phyloP scores from a whole-genome alignment of 2,888 invertebrate genomes.

The Heterodera filipjevi region DNA sequence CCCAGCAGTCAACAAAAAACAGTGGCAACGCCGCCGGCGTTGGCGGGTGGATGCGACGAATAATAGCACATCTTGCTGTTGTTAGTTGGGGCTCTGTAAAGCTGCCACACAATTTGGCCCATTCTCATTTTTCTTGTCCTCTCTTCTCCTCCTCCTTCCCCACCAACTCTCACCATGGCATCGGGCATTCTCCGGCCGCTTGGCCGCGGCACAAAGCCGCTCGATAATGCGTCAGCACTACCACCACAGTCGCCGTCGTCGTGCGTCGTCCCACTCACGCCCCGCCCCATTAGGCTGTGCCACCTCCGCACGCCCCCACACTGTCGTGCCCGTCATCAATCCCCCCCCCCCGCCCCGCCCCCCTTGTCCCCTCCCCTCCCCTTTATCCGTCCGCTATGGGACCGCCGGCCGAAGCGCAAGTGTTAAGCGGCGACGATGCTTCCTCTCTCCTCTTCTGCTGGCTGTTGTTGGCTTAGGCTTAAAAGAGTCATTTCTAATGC shows the following conservation, averaged over 20 bases:
- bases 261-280: background rate
- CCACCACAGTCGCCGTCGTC: background rate
- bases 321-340: too few relatives aligned
- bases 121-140: background rate
- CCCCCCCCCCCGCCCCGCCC: background rate
- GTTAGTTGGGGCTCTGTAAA: too few relatives aligned
- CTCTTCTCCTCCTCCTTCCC: background rate
- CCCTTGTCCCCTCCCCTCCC: background rate
- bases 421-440: background rate
- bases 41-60: too few relatives aligned
- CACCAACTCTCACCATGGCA: background rate
- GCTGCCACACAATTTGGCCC: background rate
- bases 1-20: too few relatives aligned
- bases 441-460: background rate
- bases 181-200: background rate
- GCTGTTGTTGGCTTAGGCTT: background rate
- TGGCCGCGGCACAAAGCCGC: background rate
- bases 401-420: background rate
- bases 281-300: too few relatives aligned
- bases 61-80: too few relatives aligned
- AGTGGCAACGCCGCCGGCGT: too few relatives aligned
- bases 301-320: background rate
- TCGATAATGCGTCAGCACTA: constrained; percentile 6
- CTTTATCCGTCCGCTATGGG: background rate
- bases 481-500: background rate